Evolutionary conservation across 2,888 invertebrate genomes (phyloP), one percentile per base, ranked within the genome.

Genomic region (Cerceris rybyensis): DNA sequence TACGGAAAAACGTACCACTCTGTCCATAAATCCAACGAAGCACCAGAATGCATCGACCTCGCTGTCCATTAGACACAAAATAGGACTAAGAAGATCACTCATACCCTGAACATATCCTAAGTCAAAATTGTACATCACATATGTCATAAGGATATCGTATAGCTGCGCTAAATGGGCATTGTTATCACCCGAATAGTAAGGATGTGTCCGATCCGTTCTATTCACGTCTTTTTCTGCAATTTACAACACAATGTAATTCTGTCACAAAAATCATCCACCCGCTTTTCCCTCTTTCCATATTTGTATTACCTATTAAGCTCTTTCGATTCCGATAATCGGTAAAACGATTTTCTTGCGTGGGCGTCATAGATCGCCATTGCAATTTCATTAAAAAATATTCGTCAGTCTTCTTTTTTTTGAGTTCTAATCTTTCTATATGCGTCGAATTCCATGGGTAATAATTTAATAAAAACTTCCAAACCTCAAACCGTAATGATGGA

Each of bases 41-140:
- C 98, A 98, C 99, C 99, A 99, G 93, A 99, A 99, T 0, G 98
- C 96, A 91, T 99, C 98, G 4, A 98, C 97, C 93, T 99, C 99
- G 90, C 98, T 96, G 82, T 96, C 96, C 94, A 98, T 94, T 59
- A 99, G 94, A 89, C 96, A 95, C 69, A 99, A 93, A 87, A 99
- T 95, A 0, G 99, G 99, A 7, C 99, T 97, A 69, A 99, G 93
- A 65, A 99, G 94, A 93, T 99, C 99, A 88, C 98, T 98, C 99
- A 99, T 99, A 28, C 99, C 99, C 92, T 98, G 98, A 1, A 98
- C 98, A 88, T 98, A 98, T 13, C 98, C 99, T 86, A 99, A 93
- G 93, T 99, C 99, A 92, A 99, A 99, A 93, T 99, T 98, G 91
- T 98, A 99, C 99, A 99, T 99, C 52, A 98, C 96, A 91, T 99